Evolutionary conservation across 2,113 vertebrate species (phyloP).

Genomic region (Cyprinodon brontotheroides): DNA sequence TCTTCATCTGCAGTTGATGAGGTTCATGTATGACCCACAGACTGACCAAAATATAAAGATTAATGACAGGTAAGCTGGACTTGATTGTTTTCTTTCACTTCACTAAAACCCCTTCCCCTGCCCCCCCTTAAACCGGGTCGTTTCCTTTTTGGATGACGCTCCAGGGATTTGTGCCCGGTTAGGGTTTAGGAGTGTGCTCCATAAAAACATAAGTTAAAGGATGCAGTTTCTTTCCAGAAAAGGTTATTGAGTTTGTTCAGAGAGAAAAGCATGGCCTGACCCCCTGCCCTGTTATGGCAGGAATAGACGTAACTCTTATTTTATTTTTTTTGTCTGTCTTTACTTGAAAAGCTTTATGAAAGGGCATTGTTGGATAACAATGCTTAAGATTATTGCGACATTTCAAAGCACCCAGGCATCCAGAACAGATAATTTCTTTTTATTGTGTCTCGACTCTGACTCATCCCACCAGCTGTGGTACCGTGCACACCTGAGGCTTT

Average conservation of each 20-base stretch:
- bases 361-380: slow-evolving; percentile 36
- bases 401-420: slow-evolving; percentile 14
- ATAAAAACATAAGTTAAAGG: slow-evolving; percentile 14
- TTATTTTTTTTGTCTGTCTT: slow-evolving; percentile 17
- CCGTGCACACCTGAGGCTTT: slow-evolving; percentile 9
- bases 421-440: slow-evolving; percentile 25
- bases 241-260: neutral
- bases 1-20: slow-evolving; percentile 97
- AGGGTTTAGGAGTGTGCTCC: slow-evolving; percentile 19
- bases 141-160: neutral
- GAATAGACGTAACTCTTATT: slow-evolving; percentile 20
- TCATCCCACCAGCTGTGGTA: slow-evolving; percentile 39
- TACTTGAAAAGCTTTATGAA: slow-evolving; percentile 8
- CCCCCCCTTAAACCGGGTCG: slow-evolving; percentile 2
- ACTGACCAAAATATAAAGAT: slow-evolving; percentile 99
- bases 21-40: slow-evolving; percentile 99
- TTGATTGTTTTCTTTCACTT: neutral
- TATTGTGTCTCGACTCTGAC: slow-evolving; percentile 22
- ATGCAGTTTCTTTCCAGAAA: slow-evolving; percentile 25
- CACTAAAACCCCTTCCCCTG: neutral
- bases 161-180: neutral
- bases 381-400: slow-evolving; percentile 23
- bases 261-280: slow-evolving; percentile 17
- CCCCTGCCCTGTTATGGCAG: slow-evolving; percentile 12
- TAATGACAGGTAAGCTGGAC: slow-evolving; percentile 88